phyloP scores from a whole-genome alignment of 2,797 vertebrate genomes.

The Rhabdomys pumilio region DNA sequence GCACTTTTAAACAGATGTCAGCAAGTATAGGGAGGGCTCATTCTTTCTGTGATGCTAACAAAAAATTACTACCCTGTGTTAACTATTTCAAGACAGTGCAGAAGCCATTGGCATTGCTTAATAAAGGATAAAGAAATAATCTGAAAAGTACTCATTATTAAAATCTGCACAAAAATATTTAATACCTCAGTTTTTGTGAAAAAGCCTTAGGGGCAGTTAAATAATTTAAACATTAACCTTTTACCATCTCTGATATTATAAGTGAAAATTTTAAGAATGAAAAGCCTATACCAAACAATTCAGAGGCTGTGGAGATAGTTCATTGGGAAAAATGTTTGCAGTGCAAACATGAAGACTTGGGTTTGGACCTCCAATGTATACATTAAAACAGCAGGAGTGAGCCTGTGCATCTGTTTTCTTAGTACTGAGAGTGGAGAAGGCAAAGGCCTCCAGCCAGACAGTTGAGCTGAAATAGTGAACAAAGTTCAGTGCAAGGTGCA shows the following conservation, averaged over 20 bases:
- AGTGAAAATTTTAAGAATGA: slow-evolving; percentile 2
- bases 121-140: background rate
- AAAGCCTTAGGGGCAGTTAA: background rate
- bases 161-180: background rate
- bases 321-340: background rate
- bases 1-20: background rate
- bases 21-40: background rate
- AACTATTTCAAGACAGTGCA: slow-evolving; percentile 22
- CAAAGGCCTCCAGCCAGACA: background rate
- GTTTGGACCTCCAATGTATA: background rate
- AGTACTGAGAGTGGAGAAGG: background rate
- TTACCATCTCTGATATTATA: background rate
- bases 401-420: background rate
- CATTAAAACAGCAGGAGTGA: background rate
- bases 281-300: background rate
- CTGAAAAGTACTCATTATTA: background rate
- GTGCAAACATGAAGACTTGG: background rate
- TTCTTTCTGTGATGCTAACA: slow-evolving; percentile 12
- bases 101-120: background rate
- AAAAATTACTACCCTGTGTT: background rate
- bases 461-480: background rate
- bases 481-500: background rate
- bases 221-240: slow-evolving; percentile 4
- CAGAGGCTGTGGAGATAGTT: background rate
- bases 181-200: background rate